phyloP scores from a whole-genome alignment of 2,797 vertebrate genomes.

The Rhinichthys osculus region DNA sequence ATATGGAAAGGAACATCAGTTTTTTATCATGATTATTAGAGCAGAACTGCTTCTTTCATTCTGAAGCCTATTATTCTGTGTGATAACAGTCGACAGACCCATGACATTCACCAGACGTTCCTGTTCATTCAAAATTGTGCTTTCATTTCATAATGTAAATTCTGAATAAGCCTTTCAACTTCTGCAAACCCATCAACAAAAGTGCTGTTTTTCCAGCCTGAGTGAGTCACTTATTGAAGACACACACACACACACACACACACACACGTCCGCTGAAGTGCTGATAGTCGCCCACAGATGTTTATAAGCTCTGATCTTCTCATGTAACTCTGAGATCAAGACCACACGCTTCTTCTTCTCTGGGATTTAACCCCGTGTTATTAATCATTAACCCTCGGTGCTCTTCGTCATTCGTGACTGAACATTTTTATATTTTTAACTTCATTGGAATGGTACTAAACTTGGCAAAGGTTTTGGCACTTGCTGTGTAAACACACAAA shows the following conservation, averaged over 20 bases:
- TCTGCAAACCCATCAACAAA: not conserved
- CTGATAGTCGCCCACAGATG: not conserved
- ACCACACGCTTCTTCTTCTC: no score
- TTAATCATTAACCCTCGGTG: no score
- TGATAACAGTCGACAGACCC: constrained; percentile 7
- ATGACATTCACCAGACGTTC: constrained; percentile 7
- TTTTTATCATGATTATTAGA: not conserved
- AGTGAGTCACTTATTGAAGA: not conserved
- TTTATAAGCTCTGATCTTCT: not conserved
- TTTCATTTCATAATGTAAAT: not conserved
- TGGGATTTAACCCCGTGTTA: no score
- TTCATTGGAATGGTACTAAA: no score
- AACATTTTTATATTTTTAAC: no score
- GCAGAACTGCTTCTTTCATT: not conserved
- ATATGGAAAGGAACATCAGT: not conserved
- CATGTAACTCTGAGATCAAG: not conserved
- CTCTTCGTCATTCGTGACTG: no score
- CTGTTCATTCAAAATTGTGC: constrained; percentile 2
- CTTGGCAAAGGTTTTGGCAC: no score
- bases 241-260: not conserved
- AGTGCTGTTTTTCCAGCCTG: not conserved
- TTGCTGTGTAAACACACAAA: no score
- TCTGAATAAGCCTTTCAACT: not conserved
- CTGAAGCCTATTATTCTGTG: not conserved
- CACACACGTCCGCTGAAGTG: no score